A percentile compares a stretch with the other conserved stretches of the same genome.
phyloP scores from a whole-genome alignment of 2,797 vertebrate species.

The Dendrocincla tyrannina region DNA sequence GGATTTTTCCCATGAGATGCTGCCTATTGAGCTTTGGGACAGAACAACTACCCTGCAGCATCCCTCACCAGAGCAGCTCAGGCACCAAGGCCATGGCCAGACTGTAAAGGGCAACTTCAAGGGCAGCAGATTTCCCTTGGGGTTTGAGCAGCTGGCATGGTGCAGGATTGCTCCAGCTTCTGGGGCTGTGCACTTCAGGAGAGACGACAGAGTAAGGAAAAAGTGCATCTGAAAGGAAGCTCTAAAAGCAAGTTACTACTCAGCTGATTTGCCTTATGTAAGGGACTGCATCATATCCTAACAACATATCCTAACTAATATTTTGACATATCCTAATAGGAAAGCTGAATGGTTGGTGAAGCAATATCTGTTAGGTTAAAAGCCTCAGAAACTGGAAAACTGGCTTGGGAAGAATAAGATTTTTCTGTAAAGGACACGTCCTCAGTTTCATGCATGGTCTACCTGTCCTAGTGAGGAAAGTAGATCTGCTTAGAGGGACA shows the following conservation, averaged over 20 bases:
- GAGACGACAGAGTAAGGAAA: not conserved
- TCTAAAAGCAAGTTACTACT: not conserved
- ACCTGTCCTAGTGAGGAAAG: not conserved
- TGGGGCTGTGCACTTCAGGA: not conserved
- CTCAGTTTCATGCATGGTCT: not conserved
- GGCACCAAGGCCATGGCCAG: not conserved
- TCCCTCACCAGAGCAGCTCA: not conserved
- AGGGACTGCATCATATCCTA: not conserved
- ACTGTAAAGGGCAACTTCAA: not conserved
- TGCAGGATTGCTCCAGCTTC: not conserved
- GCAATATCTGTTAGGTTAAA: not conserved
- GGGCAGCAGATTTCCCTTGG: not conserved
- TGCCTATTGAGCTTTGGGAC: not conserved
- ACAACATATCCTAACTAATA: too few relatives aligned
- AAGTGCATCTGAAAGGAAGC: not conserved
- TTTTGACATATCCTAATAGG: too few relatives aligned
- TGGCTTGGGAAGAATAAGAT: not conserved
- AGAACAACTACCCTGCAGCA: not conserved
- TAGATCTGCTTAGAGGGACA: not conserved
- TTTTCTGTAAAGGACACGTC: not conserved
- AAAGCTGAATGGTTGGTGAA: not conserved
- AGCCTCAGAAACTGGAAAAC: not conserved
- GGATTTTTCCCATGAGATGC: not conserved
- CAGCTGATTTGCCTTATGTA: not conserved
- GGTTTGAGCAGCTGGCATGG: not conserved